Base-by-base conservation (phyloP, 2,797 vertebrate genomes). In the Phoxinus dragarum region DNA sequence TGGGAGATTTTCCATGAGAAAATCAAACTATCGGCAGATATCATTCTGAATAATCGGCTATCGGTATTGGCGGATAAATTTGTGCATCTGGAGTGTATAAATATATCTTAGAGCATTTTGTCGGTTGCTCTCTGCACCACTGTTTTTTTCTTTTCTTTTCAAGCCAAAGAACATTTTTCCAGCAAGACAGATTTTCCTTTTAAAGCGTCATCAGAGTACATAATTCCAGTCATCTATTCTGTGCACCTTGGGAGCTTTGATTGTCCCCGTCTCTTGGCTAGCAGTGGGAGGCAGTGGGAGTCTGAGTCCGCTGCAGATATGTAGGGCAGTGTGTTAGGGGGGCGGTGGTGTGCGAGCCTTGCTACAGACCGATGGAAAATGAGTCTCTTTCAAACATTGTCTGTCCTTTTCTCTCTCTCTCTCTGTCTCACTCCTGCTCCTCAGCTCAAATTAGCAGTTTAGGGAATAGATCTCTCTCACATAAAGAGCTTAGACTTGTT, bases 241-340 rank as follows among this genome's bases (percentile, higher is more conserved):
- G 38, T 84, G 34, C 67, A 23, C 80, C 47, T 17, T 40, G 47
- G 49, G 66, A 56, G 34, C 82, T 56, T 59, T 86, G 34, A 72
- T 56, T 83, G 38, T 81, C 64, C 77, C 72, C 4, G 7, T 78
- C 79, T 68, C 67, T 61, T 77, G 34, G 9, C 52, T 79, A 61
- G 54, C 34, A 9, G 59, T 68, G 52, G 21, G 69, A 54, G 85
- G 82, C 89, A 94, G 92, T 92, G 92, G 91, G 31, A 84, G 81
- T 91, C 76, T 79, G 76, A 87, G 91, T 93, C 88, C 87, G 80
- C 91, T 93, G 93, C 93, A 93, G 93, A 94, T 76, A 91, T 80
- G 82, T 90, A 92, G 93, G 94, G 90, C 94, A 95, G 88, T 94
- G 91, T 95, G 94, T 95, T 93, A 94, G 92, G 88, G 66, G 88